These are phyloP conservation scores for Drosophila arizonae DNA, from an alignment of 1,140 invertebrate species.

Conservation along the genomic window DNA sequence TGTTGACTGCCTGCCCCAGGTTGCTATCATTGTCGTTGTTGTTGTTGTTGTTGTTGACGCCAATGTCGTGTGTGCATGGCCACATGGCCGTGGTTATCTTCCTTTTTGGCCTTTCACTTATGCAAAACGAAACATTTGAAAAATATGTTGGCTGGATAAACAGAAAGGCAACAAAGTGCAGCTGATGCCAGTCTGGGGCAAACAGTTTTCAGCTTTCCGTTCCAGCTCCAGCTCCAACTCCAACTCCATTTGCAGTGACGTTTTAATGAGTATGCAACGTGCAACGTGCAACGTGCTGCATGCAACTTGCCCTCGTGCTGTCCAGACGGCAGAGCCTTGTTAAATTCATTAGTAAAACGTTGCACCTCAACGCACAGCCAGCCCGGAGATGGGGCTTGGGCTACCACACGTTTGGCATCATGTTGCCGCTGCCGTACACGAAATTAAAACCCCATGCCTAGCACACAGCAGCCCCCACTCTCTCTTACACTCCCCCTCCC, in stretches of 20 bases:
- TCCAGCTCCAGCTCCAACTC: slow-evolving; percentile 15
- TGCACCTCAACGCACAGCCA: slow-evolving; percentile 67
- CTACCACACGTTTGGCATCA: slow-evolving; percentile 72
- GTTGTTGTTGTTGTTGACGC: slow-evolving; percentile 62
- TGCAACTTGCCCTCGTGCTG: slow-evolving; percentile 17
- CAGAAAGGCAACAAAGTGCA: slow-evolving; percentile 74
- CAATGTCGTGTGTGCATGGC: slow-evolving; percentile 53
- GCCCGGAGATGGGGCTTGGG: slow-evolving; percentile 6
- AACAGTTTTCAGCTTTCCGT: neutral
- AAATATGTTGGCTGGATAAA: slow-evolving; percentile 78
- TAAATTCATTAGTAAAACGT: slow-evolving; percentile 81
- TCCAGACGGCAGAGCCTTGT: slow-evolving; percentile 60
- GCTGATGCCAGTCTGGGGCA: slow-evolving; percentile 64
- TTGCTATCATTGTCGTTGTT: slow-evolving; percentile 16
- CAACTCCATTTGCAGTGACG: slow-evolving; percentile 65
- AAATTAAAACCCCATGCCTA: slow-evolving; percentile 65
- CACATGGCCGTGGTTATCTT: slow-evolving; percentile 58
- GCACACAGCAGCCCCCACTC: neutral
- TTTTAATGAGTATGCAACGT: slow-evolving; percentile 79
- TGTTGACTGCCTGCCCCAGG: slow-evolving; percentile 43
- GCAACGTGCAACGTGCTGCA: slow-evolving; percentile 74
- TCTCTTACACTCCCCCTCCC: neutral
- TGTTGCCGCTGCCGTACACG: slow-evolving; percentile 73
- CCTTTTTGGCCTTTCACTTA: slow-evolving; percentile 79
- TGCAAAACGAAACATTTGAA: slow-evolving; percentile 77